These are phyloP conservation scores for Cosmia pyralina DNA, from an alignment of 2,888 invertebrate species.

Conservation along the genomic window DNA sequence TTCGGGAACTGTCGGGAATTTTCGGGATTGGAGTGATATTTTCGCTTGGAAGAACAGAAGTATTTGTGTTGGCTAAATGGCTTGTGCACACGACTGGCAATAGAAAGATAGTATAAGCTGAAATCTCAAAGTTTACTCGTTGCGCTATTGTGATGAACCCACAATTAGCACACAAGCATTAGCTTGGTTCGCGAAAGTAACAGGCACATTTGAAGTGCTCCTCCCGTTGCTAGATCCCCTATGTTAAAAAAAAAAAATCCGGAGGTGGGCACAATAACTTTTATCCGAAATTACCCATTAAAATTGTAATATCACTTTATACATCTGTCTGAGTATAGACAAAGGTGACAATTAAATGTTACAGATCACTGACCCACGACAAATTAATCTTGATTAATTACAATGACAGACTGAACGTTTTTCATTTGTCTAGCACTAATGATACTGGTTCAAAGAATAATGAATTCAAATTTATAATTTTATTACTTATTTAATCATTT, in stretches of 20 bases:
- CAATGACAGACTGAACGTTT: not conserved
- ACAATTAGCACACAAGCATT: not conserved
- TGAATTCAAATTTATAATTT: not conserved
- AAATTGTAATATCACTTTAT: not conserved
- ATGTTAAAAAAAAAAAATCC: too few relatives aligned
- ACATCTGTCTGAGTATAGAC: constrained; percentile 9
- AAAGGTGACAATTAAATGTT: constrained; percentile 25
- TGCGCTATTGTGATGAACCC: constrained; percentile 2
- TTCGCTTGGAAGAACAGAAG: constrained; percentile 8
- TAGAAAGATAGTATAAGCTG: constrained; percentile 7
- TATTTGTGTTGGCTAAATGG: constrained; percentile 18
- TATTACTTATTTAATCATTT: not conserved
- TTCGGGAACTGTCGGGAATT: constrained; percentile 23
- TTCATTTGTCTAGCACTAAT: constrained; percentile 23
- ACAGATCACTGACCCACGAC: constrained; percentile 32
- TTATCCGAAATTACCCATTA: constrained; percentile 1
- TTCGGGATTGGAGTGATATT: constrained; percentile 24
- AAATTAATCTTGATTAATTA: constrained; percentile 45
- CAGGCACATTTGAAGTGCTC: not conserved
- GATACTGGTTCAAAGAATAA: not conserved
- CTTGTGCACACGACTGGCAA: constrained; percentile 1
- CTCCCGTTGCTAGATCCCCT: not conserved
- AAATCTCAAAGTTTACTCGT: not conserved
- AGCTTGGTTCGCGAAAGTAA: not conserved
- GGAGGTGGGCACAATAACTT: too few relatives aligned